These are phyloP conservation scores for Phoxinus phoxinus DNA, from an alignment of 2,113 vertebrate genomes.

Conservation along the genomic window DNA sequence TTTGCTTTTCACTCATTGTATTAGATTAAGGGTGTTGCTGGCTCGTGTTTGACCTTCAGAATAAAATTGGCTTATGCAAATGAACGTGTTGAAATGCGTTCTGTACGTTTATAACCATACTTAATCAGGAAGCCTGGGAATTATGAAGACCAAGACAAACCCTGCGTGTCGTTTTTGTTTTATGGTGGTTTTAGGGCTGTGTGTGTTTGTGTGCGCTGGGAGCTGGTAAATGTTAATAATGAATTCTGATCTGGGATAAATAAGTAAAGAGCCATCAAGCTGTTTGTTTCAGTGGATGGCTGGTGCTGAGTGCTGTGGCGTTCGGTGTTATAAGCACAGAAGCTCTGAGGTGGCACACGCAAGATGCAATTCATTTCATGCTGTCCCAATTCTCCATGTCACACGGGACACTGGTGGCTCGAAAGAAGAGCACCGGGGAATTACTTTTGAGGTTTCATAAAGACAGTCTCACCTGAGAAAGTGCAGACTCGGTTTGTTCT, in stretches of 20 bases:
- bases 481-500: neutral
- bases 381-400: constrained; percentile 57
- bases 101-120: neutral
- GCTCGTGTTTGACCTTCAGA: constrained; percentile 47
- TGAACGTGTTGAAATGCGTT: constrained; percentile 15
- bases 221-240: constrained; percentile 42
- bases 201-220: neutral
- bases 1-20: constrained; percentile 31
- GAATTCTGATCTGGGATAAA: constrained; percentile 53
- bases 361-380: constrained; percentile 56
- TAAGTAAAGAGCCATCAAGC: constrained; percentile 49
- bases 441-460: constrained; percentile 6
- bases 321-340: constrained; percentile 8
- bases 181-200: neutral
- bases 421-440: constrained; percentile 24
- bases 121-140: constrained; percentile 30
- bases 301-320: neutral
- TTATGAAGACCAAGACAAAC: constrained; percentile 36
- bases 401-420: constrained; percentile 33
- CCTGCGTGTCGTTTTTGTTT: neutral
- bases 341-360: constrained; percentile 11
- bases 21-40: constrained; percentile 29
- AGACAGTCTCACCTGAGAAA: neutral
- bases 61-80: constrained; percentile 39
- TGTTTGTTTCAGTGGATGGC: constrained; percentile 39